A percentile compares a stretch with the other conserved stretches of the same genome.
Conservation (phyloP, 2,888 invertebrate species). For the Xestia xanthographa region DNA sequence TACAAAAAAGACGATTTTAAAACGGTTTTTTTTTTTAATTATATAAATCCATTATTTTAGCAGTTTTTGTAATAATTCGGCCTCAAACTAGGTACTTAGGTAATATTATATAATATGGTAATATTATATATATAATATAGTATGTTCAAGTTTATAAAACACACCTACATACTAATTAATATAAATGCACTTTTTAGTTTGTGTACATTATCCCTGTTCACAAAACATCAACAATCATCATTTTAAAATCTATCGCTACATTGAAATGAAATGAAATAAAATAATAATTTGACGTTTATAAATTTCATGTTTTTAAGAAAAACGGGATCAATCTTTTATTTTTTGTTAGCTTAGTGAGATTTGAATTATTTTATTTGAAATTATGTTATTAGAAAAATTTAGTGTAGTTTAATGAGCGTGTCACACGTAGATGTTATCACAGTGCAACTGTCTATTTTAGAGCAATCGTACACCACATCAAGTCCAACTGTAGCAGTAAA, state of each 20-base stretch:
- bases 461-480: neutral
- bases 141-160: neutral
- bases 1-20: neutral
- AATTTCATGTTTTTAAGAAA: neutral
- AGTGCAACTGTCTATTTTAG: conserved; percentile 6
- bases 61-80: neutral
- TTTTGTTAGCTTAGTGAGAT: conserved; percentile 26
- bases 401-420: conserved; percentile 11
- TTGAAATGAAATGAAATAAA: neutral
- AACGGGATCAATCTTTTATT: neutral
- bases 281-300: neutral
- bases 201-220: neutral
- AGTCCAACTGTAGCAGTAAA: neutral
- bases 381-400: conserved; percentile 33
- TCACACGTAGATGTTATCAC: neutral
- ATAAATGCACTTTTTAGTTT: conserved; percentile 5
- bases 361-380: conserved; percentile 18
- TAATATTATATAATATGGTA: too few species aligned
- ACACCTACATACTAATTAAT: neutral
- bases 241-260: neutral
- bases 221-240: too few species aligned
- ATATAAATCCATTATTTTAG: too few species aligned
- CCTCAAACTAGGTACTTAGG: conserved; percentile 8
- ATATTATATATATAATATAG: too few species aligned
- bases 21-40: neutral